Conservation (phyloP, 2,113 vertebrate genomes). For the Ardeotis arabs region DNA sequence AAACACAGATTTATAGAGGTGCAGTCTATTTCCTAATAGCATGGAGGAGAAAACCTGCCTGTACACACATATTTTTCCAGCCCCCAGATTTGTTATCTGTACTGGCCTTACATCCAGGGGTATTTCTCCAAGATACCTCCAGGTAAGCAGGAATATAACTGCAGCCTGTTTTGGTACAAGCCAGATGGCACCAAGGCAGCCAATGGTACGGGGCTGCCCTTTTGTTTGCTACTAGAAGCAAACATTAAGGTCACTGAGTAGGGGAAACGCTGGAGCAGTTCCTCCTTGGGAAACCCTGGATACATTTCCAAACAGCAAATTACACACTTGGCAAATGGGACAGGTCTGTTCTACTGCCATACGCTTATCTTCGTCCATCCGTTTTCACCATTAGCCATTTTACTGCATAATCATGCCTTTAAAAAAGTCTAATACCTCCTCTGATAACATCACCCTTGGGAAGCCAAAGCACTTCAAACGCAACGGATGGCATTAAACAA, state of each 20-base stretch:
- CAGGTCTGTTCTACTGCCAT: neutral
- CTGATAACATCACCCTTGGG: neutral
- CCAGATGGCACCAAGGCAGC: neutral
- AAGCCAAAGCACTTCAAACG: neutral
- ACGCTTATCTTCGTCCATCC: neutral
- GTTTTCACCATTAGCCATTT: neutral
- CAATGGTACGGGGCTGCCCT: neutral
- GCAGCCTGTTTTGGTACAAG: rapidly evolving
- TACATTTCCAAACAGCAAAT: neutral
- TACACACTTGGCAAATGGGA: neutral
- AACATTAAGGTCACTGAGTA: neutral
- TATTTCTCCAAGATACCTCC: neutral
- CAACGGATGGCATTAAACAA: neutral
- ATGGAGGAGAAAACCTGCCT: neutral
- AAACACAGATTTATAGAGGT: conserved; percentile 22
- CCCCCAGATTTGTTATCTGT: neutral
- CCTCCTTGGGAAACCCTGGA: neutral
- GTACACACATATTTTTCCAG: neutral
- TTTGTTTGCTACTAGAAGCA: neutral
- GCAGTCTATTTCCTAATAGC: neutral
- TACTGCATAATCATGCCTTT: neutral
- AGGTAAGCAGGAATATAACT: neutral
- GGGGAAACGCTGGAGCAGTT: neutral
- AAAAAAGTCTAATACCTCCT: neutral
- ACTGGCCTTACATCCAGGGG: neutral